Conservation (phyloP, 2,113 vertebrate species). For the Dicentrarchus labrax region DNA sequence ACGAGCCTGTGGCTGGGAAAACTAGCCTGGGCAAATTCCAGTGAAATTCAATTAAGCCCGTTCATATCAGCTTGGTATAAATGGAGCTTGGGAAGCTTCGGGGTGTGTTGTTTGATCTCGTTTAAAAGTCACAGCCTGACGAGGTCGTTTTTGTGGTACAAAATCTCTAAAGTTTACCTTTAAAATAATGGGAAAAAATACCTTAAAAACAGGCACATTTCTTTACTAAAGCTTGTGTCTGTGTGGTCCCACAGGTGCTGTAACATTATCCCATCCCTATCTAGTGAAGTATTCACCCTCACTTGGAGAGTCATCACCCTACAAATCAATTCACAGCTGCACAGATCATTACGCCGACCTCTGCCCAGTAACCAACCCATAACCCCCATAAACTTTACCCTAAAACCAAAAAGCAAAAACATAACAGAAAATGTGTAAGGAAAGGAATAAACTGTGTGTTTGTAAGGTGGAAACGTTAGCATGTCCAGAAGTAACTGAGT, state of each 20-base stretch:
- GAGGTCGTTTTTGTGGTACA: neutral
- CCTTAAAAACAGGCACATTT: neutral
- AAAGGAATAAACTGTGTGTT: neutral
- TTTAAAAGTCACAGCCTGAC: neutral
- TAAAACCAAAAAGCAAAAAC: neutral
- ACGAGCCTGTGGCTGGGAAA: constrained; percentile 29
- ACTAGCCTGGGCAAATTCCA: constrained; percentile 1
- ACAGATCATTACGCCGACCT: constrained; percentile 51
- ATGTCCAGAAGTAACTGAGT: neutral
- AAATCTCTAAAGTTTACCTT: constrained; percentile 1
- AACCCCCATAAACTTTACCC: too few species aligned
- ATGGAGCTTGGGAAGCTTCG: constrained; percentile 7
- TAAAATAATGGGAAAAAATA: neutral
- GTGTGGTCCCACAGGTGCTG: constrained; percentile 48
- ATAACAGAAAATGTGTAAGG: neutral
- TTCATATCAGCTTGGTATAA: constrained; percentile 25
- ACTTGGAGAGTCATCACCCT: constrained; percentile 49
- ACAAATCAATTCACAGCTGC: constrained; percentile 63
- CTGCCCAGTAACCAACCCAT: constrained; percentile 32
- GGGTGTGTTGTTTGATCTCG: neutral
- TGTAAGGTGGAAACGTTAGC: neutral
- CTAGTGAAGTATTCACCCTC: constrained; percentile 31
- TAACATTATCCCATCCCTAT: constrained; percentile 42
- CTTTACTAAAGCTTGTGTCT: neutral
- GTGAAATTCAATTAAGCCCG: constrained; percentile 27